phyloP scores from a whole-genome alignment of 1,140 invertebrate species.

The Cherax destructor region DNA sequence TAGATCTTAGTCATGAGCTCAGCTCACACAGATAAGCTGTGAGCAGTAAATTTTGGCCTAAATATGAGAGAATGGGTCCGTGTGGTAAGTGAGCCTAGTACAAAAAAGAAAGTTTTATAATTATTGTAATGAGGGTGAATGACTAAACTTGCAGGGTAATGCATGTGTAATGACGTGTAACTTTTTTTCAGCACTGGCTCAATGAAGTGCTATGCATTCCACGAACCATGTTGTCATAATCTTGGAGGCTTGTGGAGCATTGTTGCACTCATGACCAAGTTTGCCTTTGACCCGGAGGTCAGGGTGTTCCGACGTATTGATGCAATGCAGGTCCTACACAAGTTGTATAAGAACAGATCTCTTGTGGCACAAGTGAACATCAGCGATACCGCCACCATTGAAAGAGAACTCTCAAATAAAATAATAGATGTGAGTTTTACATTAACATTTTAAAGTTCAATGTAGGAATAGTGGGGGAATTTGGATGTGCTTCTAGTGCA shows the following conservation, averaged over 20 bases:
- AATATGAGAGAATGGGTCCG: too few relatives aligned
- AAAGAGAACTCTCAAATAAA: neutral
- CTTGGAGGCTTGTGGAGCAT: constrained; percentile 12
- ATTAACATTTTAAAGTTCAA: too few relatives aligned
- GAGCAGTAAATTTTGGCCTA: too few relatives aligned
- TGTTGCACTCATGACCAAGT: neutral
- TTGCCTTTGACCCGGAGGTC: neutral
- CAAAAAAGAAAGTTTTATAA: too few relatives aligned
- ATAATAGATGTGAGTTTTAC: neutral
- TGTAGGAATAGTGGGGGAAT: too few relatives aligned
- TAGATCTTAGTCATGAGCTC: too few relatives aligned
- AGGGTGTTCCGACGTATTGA: neutral
- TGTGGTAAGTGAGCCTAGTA: too few relatives aligned
- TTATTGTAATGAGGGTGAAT: too few relatives aligned
- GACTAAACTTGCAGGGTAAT: too few relatives aligned
- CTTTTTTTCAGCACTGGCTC: neutral
- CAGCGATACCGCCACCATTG: neutral
- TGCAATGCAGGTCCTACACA: neutral
- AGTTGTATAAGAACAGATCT: neutral
- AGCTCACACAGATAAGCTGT: too few relatives aligned
- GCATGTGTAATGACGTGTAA: neutral
- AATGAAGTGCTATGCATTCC: neutral
- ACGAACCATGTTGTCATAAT: constrained; percentile 1
- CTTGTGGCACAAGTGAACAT: neutral
- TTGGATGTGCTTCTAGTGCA: too few relatives aligned